These are phyloP conservation scores for Colistium nudipinnis DNA, from an alignment of 2,113 vertebrate genomes.

Conservation along the genomic window DNA sequence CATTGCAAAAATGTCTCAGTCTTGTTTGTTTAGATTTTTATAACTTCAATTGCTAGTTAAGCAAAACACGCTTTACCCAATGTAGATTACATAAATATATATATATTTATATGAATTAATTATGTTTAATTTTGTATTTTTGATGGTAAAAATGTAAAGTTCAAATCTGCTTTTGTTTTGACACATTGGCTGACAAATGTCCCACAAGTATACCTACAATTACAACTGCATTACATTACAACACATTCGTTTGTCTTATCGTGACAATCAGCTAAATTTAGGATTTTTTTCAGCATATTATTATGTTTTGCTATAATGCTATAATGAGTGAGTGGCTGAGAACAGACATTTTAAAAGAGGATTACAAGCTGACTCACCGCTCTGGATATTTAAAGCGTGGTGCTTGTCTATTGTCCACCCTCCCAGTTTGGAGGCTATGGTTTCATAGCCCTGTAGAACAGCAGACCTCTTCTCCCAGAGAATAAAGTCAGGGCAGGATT, in stretches of 20 bases:
- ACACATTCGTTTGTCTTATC: no score
- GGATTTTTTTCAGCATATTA: not conserved
- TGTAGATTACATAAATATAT: no score
- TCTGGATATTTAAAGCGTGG: conserved; percentile 96
- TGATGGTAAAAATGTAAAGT: no score
- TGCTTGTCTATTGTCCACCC: conserved; percentile 96
- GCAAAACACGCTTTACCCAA: no score
- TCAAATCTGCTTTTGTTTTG: no score
- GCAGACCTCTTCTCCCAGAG: conserved; percentile 98
- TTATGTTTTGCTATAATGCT: not conserved
- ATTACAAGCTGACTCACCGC: conserved; percentile 82
- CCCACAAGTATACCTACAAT: no score
- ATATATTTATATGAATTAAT: no score
- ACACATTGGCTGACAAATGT: no score
- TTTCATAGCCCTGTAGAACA: conserved; percentile 94
- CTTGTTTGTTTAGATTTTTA: no score
- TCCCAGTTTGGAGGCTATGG: conserved; percentile 92
- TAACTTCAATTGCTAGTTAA: no score
- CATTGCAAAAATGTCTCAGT: not conserved
- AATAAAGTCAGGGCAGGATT: conserved; percentile 96
- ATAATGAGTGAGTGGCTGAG: not conserved
- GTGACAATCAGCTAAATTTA: not conserved
- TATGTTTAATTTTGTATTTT: no score
- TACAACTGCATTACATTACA: no score
- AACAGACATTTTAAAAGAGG: not conserved